A percentile compares a stretch with the other conserved stretches of the same genome.
These are phyloP conservation scores for Pristiophorus japonicus DNA, from an alignment of 2,113 vertebrate genomes.

Conservation along the genomic window DNA sequence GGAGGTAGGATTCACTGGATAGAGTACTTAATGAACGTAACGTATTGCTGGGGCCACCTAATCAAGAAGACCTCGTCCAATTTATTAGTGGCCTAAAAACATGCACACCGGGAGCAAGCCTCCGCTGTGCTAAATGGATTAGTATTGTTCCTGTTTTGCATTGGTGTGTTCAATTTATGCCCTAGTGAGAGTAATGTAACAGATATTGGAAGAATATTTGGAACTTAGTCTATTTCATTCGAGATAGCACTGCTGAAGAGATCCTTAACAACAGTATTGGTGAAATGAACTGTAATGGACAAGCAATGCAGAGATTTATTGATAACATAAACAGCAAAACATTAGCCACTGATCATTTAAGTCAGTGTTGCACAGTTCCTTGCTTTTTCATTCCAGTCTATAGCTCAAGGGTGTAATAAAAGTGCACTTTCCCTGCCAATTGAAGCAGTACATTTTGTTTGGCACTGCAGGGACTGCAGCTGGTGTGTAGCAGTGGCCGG, in stretches of 20 bases:
- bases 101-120: background rate
- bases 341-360: constrained; percentile 4
- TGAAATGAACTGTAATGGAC: background rate
- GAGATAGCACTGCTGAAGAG: background rate
- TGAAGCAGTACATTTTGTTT: background rate
- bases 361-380: background rate
- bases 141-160: background rate
- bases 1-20: background rate
- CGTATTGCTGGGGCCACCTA: too few relatives aligned
- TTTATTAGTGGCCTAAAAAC: background rate
- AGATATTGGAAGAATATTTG: background rate
- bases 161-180: background rate
- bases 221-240: background rate
- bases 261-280: background rate
- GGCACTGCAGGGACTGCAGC: background rate
- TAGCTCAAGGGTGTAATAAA: background rate
- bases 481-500: background rate
- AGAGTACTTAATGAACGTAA: background rate
- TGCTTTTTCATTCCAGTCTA: background rate
- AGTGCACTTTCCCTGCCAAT: background rate
- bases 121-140: background rate
- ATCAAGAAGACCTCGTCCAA: too few relatives aligned
- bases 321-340: constrained; percentile 2
- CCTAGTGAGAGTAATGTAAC: background rate
- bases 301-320: background rate